Conservation (phyloP, 2,113 vertebrate species). For the Channa argus region DNA sequence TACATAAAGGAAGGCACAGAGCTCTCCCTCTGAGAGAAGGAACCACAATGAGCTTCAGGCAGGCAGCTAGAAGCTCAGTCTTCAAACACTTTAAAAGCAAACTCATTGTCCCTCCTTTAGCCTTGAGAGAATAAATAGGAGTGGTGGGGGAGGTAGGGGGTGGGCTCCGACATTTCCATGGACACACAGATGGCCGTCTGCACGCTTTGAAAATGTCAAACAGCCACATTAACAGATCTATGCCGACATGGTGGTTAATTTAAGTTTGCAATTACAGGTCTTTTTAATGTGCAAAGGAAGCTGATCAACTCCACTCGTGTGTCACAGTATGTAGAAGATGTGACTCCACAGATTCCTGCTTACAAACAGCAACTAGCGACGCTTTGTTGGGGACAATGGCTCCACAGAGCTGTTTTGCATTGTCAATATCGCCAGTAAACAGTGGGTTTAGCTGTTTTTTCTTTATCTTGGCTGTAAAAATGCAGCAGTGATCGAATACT, state of each 20-base stretch:
- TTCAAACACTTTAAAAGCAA: slow-evolving; percentile 44
- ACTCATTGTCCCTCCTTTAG: background rate
- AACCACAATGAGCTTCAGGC: slow-evolving; percentile 18
- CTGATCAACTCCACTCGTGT: background rate
- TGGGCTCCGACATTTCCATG: background rate
- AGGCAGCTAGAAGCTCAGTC: background rate
- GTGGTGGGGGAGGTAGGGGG: background rate
- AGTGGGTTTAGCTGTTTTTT: slow-evolving; percentile 16
- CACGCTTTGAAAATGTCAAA: slow-evolving; percentile 35
- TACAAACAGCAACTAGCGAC: background rate
- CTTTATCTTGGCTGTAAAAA: slow-evolving; percentile 19
- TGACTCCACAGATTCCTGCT: background rate
- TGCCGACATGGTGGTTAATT: background rate
- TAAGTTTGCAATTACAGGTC: background rate
- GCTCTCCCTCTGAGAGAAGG: slow-evolving; percentile 2
- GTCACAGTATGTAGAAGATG: background rate
- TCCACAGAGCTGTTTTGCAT: slow-evolving; percentile 6
- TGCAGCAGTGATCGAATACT: slow-evolving; percentile 31
- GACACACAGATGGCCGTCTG: background rate
- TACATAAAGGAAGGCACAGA: slow-evolving; percentile 15
- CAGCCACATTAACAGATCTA: background rate
- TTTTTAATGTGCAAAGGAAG: background rate
- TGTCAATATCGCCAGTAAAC: slow-evolving; percentile 27
- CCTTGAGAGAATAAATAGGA: background rate
- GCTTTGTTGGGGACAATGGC: slow-evolving; percentile 1